Base-by-base conservation (phyloP, 2,797 vertebrate genomes). In the Simalia tracyae region DNA sequence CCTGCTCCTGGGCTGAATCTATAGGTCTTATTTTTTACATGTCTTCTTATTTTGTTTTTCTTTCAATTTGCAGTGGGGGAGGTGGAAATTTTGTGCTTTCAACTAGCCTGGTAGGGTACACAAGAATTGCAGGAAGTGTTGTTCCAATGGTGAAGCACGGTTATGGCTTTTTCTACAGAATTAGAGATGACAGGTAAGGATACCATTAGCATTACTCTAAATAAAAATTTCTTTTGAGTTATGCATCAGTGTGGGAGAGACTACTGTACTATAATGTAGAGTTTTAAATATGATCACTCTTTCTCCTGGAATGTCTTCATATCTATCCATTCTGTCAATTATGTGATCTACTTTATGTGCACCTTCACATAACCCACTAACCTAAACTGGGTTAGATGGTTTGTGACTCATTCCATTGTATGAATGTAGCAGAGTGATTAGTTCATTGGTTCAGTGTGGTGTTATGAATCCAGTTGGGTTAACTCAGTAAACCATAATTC, bases 31-130 rank as follows among this genome's bases (percentile, higher is more conserved):
- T 94, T 93, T 66, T 85, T 54, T n/a, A 59, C 12, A n/a, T 93
- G 36, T 22, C 19, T 60, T 86, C 10, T 31, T 68, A 28, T 84
- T 96, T 94, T 95, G 42, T 95, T 95, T 76, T 95, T 95, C 84
- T 95, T 96, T 84, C 97, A 26, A 94, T 89, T 95, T 60, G 12
- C 97, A 99, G 99, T 91, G 99, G 99, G 28, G 99, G 99, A 88
- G 99, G 99, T 19, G 99, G 99, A 17, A 99, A 98, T 97, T 99
- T 99, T 89, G 95, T 98, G 86, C 97, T 99, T 90, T 99, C 99
- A 0, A 98, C 98, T 89, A 99, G 99, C 96, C 97, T 99, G 95
- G 96, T 98, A 94, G 99, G 99, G 88, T 99, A 99, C 97, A 98
- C 98, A 0, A 98, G 97, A 9, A 87, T 98, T 11, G 95, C 96